phyloP scores from a whole-genome alignment of 2,797 vertebrate genomes.

The Schizothorax lantsangensis region DNA sequence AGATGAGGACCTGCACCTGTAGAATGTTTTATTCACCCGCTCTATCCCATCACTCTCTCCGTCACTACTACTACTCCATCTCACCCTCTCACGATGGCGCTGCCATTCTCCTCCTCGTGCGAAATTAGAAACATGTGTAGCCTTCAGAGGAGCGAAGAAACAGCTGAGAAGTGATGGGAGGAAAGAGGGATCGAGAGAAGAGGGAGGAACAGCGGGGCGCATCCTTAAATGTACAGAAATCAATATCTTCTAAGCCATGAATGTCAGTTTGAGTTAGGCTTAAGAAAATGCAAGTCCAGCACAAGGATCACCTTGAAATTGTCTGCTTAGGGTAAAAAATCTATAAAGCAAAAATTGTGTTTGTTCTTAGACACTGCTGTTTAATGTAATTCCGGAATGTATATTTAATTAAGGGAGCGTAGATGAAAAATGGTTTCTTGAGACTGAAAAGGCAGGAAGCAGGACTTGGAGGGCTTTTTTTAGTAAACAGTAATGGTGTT shows the following conservation, averaged over 20 bases:
- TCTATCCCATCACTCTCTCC: constrained; percentile 24
- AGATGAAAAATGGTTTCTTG: constrained; percentile 1
- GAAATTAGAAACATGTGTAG: constrained; percentile 81
- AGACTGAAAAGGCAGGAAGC: not conserved
- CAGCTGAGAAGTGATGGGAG: constrained; percentile 55
- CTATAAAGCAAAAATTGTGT: constrained; percentile 45
- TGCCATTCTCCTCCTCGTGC: constrained; percentile 54
- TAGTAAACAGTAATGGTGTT: not conserved
- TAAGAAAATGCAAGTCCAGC: constrained; percentile 74
- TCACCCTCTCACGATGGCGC: constrained; percentile 64
- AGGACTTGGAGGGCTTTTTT: not conserved
- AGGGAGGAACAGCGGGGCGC: constrained; percentile 56
- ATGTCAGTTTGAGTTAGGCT: constrained; percentile 79
- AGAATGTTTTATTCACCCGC: constrained; percentile 44
- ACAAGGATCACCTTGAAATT: constrained; percentile 77
- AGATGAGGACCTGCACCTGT: constrained; percentile 67
- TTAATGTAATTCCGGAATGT: constrained; percentile 52
- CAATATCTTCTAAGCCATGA: constrained; percentile 77
- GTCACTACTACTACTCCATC: constrained; percentile 55
- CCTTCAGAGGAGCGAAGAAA: constrained; percentile 64
- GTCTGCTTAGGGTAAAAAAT: constrained; percentile 43
- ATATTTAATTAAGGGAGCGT: constrained; percentile 21
- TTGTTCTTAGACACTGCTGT: constrained; percentile 41
- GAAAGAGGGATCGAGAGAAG: constrained; percentile 15
- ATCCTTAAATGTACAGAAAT: constrained; percentile 76